Percentiles rank a stretch among this genome's conserved stretches.
Evolutionary conservation across 2,888 invertebrate species (phyloP).

Genomic region (Pecten maximus): DNA sequence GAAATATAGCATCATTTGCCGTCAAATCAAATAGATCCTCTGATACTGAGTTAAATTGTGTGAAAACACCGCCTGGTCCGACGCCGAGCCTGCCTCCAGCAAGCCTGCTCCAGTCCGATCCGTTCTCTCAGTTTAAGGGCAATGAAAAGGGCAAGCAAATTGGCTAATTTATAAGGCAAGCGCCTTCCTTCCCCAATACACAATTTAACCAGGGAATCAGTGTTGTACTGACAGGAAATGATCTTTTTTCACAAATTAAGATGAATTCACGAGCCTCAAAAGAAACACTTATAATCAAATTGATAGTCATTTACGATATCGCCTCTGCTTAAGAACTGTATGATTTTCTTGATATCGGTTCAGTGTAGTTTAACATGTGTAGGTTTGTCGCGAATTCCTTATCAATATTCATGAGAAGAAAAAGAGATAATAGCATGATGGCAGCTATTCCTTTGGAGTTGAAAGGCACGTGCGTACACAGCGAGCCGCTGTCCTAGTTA

Average conservation of each 20-base stretch:
- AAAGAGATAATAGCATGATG: conserved; percentile 32
- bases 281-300: conserved; percentile 32
- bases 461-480: background rate
- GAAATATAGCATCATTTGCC: background rate
- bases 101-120: conserved; percentile 2
- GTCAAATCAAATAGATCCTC: background rate
- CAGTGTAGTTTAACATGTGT: conserved; percentile 1
- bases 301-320: conserved; percentile 30
- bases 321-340: conserved; percentile 26
- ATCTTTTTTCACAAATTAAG: conserved; percentile 30
- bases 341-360: conserved; percentile 33
- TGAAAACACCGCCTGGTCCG: background rate
- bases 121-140: background rate
- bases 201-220: conserved; percentile 11
- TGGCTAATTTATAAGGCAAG: conserved; percentile 28
- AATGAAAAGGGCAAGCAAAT: conserved; percentile 14
- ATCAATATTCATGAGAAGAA: conserved; percentile 35
- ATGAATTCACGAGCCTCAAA: conserved; percentile 3
- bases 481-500: background rate
- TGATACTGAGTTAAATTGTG: background rate
- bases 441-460: conserved; percentile 25
- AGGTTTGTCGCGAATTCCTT: conserved; percentile 28
- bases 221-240: conserved; percentile 28
- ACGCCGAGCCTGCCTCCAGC: conserved; percentile 24
- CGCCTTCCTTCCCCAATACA: background rate